These are phyloP conservation scores for Pipistrellus kuhlii DNA, from an alignment of 2,797 vertebrate genomes.

Conservation along the genomic window DNA sequence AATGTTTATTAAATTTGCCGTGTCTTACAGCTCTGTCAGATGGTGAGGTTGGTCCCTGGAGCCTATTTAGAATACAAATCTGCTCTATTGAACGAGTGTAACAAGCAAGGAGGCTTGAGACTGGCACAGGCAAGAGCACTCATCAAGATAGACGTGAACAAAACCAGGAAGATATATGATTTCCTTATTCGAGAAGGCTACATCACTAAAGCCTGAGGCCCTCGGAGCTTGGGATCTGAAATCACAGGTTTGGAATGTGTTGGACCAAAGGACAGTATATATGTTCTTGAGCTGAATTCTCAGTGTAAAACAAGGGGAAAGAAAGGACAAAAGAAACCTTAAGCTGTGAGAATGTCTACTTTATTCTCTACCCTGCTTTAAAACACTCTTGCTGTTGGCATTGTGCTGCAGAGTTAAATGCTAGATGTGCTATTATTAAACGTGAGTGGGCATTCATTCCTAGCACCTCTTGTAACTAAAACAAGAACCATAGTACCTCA, in stretches of 20 bases:
- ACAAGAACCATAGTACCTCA: slow-evolving; percentile 70
- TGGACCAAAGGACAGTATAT: not conserved
- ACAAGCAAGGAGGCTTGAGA: slow-evolving; percentile 96
- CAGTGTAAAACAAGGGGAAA: slow-evolving; percentile 31
- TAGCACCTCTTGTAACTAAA: slow-evolving; percentile 74
- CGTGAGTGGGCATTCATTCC: slow-evolving; percentile 77
- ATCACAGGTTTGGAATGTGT: slow-evolving; percentile 45
- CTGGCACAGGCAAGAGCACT: slow-evolving; percentile 97
- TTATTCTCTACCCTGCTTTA: slow-evolving; percentile 71
- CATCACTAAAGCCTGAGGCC: slow-evolving; percentile 94
- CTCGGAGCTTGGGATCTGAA: not conserved
- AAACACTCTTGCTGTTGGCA: slow-evolving; percentile 74
- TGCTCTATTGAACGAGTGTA: slow-evolving; percentile 96
- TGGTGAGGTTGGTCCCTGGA: slow-evolving; percentile 97
- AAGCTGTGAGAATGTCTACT: slow-evolving; percentile 67
- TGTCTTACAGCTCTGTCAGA: slow-evolving; percentile 95
- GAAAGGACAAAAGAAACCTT: slow-evolving; percentile 68
- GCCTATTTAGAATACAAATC: slow-evolving; percentile 99
- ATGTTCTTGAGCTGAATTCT: slow-evolving; percentile 69
- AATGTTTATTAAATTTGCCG: slow-evolving; percentile 83
- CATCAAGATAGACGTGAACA: slow-evolving; percentile 99
- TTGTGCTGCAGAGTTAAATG: slow-evolving; percentile 57
- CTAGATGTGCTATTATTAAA: slow-evolving; percentile 76
- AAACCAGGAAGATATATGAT: slow-evolving; percentile 99
- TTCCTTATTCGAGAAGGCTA: slow-evolving; percentile 98